Base-by-base conservation (phyloP, 1,140 invertebrate species). In the Drosophila micromelanica region DNA sequence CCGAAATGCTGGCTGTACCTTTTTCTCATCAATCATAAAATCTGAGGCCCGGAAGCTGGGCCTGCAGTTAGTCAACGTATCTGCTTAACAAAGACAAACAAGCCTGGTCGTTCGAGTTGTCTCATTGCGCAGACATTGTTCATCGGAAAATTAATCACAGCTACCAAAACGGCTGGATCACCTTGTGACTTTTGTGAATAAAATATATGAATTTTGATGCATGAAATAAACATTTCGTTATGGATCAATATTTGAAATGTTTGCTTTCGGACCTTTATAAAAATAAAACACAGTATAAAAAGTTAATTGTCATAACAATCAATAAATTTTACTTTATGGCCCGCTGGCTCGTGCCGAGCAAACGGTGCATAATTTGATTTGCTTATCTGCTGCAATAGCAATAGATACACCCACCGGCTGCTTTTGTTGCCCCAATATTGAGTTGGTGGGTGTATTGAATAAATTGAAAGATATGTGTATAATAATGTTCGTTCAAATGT, bases 251-350 rank as follows among this genome's bases (percentile, higher is more conserved):
- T 35, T 17, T 45, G 32, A 62, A 62, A 65, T 71, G 57, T 76
- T 82, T 61, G 13, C 55, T 56, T 57, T 62, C 35, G 32, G 40
- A 9, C 12, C 30, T 30, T 54, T 59, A 73, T 55, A 87, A 78
- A 78, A 81, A 78, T 87, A 86, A 81, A 63, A 72, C 52, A 67
- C 62, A 76, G 61, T 86, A 85, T 80, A 78, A 82, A 81, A 86
- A 82, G 60, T 76, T 86, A 87, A 82, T 86, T 86, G 82, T 87
- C 78, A 86, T 81, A 82, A 82, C 82, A 86, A 87, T 86, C 82
- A 76, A 86, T 86, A 86, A 87, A 87, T 80, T 78, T 78, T 63
- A 57, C n/a, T 86, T 86, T 81, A 86, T 87, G 78, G 65, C 57
- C 77, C 35, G 43, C 48, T 61, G 77, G 64, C 77, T 69, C 62